These are phyloP conservation scores for Scylla paramamosain DNA, from an alignment of 1,140 invertebrate genomes.

Conservation along the genomic window DNA sequence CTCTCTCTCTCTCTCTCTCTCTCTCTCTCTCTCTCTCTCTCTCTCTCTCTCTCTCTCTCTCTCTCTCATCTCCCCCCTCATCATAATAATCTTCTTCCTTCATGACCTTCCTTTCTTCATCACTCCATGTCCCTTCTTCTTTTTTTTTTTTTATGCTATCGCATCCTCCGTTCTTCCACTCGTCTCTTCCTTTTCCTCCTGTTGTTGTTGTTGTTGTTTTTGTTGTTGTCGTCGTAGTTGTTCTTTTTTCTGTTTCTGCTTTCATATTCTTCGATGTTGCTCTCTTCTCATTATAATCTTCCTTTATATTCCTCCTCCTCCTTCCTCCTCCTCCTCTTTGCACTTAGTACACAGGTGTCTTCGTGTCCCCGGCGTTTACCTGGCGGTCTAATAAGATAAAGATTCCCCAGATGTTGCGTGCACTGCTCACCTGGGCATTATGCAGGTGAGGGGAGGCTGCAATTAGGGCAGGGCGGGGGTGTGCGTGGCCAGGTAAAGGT, in stretches of 20 bases:
- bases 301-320: not conserved
- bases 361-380: not conserved
- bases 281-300: not conserved
- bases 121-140: not conserved
- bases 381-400: not conserved
- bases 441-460: not conserved
- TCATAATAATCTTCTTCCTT: not conserved
- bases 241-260: not conserved
- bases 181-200: not conserved
- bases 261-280: not conserved
- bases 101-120: not conserved
- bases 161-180: not conserved
- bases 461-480: not conserved
- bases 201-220: not conserved
- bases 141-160: not conserved
- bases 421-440: not conserved
- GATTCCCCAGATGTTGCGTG: not conserved
- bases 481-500: not conserved
- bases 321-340: not conserved
- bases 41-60: slow-evolving; percentile 33
- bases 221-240: not conserved
- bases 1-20: not conserved
- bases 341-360: not conserved
- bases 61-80: not conserved
- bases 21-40: not conserved